phyloP scores from a whole-genome alignment of 2,113 vertebrate species.

The Campylorhamphus procurvoides region DNA sequence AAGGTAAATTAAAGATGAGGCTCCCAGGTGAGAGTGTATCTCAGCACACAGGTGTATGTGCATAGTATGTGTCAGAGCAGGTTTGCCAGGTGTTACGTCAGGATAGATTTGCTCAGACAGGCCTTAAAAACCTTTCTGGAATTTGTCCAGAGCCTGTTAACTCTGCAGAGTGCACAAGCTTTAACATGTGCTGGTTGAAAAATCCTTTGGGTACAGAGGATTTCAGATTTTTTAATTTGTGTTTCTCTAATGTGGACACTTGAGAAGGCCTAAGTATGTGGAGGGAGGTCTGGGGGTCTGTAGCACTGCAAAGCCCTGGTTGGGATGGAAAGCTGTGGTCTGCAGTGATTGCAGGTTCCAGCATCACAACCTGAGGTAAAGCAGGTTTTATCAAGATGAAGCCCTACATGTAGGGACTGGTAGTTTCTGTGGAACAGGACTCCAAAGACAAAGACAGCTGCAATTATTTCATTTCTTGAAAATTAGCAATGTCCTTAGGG shows the following conservation, averaged over 20 bases:
- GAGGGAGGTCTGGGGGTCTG: neutral
- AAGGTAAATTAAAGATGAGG: neutral
- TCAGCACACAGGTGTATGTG: neutral
- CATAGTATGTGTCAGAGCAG: neutral
- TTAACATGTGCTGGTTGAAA: neutral
- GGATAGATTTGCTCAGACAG: neutral
- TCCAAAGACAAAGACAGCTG: neutral
- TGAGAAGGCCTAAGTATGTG: neutral
- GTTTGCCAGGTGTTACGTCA: neutral
- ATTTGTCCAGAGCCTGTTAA: neutral
- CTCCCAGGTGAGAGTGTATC: neutral
- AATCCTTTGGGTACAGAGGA: neutral
- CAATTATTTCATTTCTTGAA: constrained; percentile 30
- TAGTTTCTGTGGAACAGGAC: neutral
- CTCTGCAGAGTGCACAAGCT: neutral
- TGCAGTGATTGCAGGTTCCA: neutral
- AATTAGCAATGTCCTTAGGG: neutral
- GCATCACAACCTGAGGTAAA: neutral
- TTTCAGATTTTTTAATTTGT: neutral
- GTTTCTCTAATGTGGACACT: neutral
- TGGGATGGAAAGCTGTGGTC: neutral
- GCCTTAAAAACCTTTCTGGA: neutral
- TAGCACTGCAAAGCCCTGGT: neutral
- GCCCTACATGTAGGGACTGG: neutral
- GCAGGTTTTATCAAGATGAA: neutral